phyloP scores from a whole-genome alignment of 2,113 vertebrate genomes.

The Ammodytes dubius region DNA sequence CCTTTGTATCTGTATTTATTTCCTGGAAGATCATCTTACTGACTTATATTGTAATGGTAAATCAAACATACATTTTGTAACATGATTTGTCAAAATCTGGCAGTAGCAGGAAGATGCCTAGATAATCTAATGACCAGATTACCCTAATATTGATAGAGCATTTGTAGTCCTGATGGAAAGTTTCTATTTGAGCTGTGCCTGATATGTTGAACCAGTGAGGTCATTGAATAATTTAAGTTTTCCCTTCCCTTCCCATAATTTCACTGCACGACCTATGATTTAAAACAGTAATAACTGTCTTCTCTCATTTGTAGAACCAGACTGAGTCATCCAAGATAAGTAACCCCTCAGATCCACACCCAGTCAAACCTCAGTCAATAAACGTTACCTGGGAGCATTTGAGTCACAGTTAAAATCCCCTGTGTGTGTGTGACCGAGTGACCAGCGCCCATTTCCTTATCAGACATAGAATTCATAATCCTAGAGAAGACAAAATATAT shows the following conservation, averaged over 20 bases:
- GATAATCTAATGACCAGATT: neutral
- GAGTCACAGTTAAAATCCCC: neutral
- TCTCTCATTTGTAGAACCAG: neutral
- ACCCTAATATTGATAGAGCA: neutral
- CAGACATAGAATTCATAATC: no score
- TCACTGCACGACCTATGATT: neutral
- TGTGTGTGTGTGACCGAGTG: neutral
- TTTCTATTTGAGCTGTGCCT: neutral
- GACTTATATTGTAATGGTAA: neutral
- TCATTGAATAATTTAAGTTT: neutral
- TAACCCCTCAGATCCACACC: constrained; percentile 20
- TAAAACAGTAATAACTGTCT: neutral
- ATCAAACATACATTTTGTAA: no score
- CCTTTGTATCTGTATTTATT: neutral
- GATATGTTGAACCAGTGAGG: constrained; percentile 1
- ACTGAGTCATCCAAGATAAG: constrained; percentile 9
- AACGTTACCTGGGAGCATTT: neutral
- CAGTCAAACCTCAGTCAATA: neutral
- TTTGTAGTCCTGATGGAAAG: no score
- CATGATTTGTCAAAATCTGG: neutral
- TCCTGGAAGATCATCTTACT: neutral
- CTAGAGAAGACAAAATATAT: neutral
- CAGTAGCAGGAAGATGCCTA: neutral
- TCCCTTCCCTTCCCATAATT: neutral
- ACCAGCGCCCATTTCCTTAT: constrained; percentile 1